Base-by-base conservation (phyloP, 2,888 invertebrate genomes). In the Scaptomyza reducta region DNA sequence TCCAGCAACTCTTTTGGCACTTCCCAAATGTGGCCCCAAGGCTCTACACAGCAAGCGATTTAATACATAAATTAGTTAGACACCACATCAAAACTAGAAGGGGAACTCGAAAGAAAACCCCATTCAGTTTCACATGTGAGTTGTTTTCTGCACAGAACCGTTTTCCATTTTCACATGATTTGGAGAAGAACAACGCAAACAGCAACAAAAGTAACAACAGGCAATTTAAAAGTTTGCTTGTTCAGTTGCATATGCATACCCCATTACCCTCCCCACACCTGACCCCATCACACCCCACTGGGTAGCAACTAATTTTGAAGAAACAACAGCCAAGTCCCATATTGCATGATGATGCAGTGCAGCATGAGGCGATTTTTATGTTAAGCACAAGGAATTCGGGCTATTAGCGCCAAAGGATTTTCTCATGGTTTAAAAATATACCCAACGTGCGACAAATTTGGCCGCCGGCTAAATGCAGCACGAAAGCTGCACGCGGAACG, bases 351-450 rank as follows among this genome's bases (percentile, higher is more conserved):
- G 84, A 85, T 81, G 84, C 74, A 79, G 61, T 74, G 85, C 70
- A 73, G 76, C 87, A 87, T 74, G 84, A 74, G 80, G 86, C 87
- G 84, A 85, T 80, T 88, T 86, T 86, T 87, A 88, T 84, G 84
- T 86, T 87, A 80, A 86, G 84, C 88, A 88, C 79, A 83, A 87
- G 84, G 83, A 89, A 90, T 90, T 89, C 88, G 88, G 89, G 88
- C 89, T 90, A 90, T 89, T 90, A 90, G 90, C 90, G 90, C 90
- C 90, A 90, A 90, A 87, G 89, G 90, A 90, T 90, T 89, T 90
- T 90, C 90, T 90, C 90, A 90, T 90, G 90, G 90, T 89, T 90
- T 90, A 89, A 89, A 89, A 89, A 89, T 89, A 89, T 89, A 89
- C 85, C 67, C 78, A 86, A 89, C 84, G 80, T 79, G 83, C 80